A percentile compares a stretch with the other conserved stretches of the same genome.
These are phyloP conservation scores for Pachyseris speciosa DNA, from an alignment of 64 coral and sea anemone species.

Conservation along the genomic window DNA sequence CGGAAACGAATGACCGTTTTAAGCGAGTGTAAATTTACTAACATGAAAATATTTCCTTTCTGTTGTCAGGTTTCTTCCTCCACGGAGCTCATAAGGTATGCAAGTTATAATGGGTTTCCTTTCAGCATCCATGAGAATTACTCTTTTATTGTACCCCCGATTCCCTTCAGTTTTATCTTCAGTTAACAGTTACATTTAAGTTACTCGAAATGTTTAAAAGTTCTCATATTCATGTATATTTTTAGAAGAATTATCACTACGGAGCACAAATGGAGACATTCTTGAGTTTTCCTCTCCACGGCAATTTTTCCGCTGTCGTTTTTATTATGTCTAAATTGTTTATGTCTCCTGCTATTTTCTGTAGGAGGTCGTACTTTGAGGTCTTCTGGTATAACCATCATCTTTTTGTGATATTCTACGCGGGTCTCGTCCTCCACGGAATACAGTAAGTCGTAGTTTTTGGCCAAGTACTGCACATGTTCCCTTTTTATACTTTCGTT, in stretches of 20 bases:
- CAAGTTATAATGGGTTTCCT: not conserved
- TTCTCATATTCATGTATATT: too few species aligned
- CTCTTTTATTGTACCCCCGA: not conserved
- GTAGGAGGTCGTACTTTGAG: conserved; percentile 89
- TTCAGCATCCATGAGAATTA: not conserved
- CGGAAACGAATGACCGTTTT: too few species aligned
- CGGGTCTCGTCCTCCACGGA: conserved; percentile 83
- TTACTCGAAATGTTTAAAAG: too few species aligned
- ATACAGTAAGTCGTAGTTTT: conserved; percentile 73
- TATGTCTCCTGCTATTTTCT: not conserved
- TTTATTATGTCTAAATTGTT: too few species aligned
- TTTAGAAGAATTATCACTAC: too few species aligned
- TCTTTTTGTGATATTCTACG: conserved; percentile 89
- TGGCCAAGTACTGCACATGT: not conserved
- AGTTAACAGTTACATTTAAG: too few species aligned
- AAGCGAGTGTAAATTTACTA: not conserved
- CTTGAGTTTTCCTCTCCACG: not conserved
- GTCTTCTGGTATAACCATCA: conserved; percentile 96
- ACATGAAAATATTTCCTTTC: not conserved
- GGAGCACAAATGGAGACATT: too few species aligned
- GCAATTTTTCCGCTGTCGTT: too few species aligned
- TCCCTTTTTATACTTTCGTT: not conserved
- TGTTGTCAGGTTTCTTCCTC: conserved; percentile 75
- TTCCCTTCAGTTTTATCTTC: too few species aligned
- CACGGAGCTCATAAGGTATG: conserved; percentile 88